Base-by-base conservation (phyloP, 2,888 invertebrate genomes). In the Orthonevra nobilis region DNA sequence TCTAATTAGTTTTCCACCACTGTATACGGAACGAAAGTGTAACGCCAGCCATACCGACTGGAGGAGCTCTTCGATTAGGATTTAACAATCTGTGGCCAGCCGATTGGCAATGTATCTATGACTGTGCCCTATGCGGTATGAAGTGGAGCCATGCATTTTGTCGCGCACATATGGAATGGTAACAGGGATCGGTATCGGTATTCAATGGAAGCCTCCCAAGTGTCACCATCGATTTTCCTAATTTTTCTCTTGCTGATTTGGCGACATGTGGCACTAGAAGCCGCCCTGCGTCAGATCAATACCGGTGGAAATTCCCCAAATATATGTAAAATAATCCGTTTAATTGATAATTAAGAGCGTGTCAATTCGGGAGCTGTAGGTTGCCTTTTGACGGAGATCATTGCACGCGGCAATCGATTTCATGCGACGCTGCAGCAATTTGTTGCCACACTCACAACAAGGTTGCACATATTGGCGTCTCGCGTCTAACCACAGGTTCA, bases 171-270 rank as follows among this genome's bases (percentile, higher is more conserved):
- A 60, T 77, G 72, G 34, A 20, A 40, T 66, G 54, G 48, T 73
- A 61, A 40, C 50, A n/a, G n/a, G n/a, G n/a, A n/a, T n/a, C n/a
- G n/a, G 70, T 36, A 36, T 50, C 19, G 60, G 52, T 40, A 68
- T 23, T 40, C 66, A 36, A 12, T 54, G 54, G 79, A 79, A 79
- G 73, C 79, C 79, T 48, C 66, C 36, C 28, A 79, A 79, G 48
- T 79, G 79, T 73, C 64, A 72, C 77, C 79, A 68, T 40, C 17
- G 73, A 66, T 79, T 79, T 79, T 79, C 79, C 73, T 66, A 79
- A 73, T 73, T 79, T 70, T 72, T 50, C 26, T 52, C 42, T 44
- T 58, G 23, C 26, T 50, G 38, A 58, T 54, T 61, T 32, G 32
- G 32, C 14, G 36, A 28, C 48, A 56, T 50, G 48, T 17, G 52